phyloP scores from a whole-genome alignment of 30 jellyfish, hydroid and myxozoan genomes.

The Pelagia noctiluca region DNA sequence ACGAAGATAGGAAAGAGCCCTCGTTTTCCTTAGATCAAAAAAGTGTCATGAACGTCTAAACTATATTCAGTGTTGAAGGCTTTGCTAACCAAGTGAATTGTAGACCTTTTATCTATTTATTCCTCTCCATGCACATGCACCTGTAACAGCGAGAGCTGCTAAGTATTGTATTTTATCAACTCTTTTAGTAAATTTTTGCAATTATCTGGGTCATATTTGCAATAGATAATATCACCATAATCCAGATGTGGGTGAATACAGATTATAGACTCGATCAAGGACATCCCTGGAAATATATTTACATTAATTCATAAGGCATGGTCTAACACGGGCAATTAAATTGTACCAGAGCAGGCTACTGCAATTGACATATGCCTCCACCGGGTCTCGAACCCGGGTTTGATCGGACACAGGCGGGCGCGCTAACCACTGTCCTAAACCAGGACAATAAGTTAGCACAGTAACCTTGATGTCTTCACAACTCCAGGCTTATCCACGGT shows the following conservation, averaged over 20 bases:
- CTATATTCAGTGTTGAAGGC: slow-evolving; percentile 36
- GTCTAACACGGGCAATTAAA: too few species aligned
- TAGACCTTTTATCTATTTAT: slow-evolving; percentile 35
- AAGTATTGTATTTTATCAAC: slow-evolving; percentile 16
- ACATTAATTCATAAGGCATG: too few species aligned
- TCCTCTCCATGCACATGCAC: slow-evolving; percentile 62
- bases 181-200: slow-evolving; percentile 29
- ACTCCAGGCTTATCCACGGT: too few species aligned
- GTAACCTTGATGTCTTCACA: too few species aligned
- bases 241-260: slow-evolving; percentile 48
- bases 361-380: too few species aligned
- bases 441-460: too few species aligned
- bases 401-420: too few species aligned
- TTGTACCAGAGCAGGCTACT: too few species aligned
- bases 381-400: too few species aligned
- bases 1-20: slow-evolving; percentile 34
- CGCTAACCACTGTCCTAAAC: too few species aligned
- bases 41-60: slow-evolving; percentile 21
- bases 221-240: slow-evolving; percentile 55
- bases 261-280: slow-evolving; percentile 54
- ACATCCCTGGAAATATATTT: slow-evolving; percentile 39
- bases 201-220: slow-evolving; percentile 28
- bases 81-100: slow-evolving; percentile 51
- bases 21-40: slow-evolving; percentile 20
- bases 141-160: slow-evolving; percentile 57